A percentile compares a stretch with the other conserved stretches of the same genome.
phyloP scores from a whole-genome alignment of 2,797 vertebrate genomes.

The Ciconia nigra region DNA sequence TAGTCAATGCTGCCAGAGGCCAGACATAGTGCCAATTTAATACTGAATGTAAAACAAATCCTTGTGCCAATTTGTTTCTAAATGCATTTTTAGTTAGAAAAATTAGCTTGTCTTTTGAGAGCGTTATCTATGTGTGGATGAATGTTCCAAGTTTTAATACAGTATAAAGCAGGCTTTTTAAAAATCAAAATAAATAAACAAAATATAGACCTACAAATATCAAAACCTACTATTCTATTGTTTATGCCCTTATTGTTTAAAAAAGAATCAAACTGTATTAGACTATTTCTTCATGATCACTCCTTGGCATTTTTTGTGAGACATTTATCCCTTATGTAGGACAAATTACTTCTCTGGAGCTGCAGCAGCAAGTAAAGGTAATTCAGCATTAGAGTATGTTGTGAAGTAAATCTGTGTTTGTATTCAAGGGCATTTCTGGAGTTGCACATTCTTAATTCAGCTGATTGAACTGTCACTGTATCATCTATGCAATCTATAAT shows the following conservation, averaged over 20 bases:
- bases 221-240: not conserved
- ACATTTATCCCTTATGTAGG: not conserved
- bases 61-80: constrained; percentile 69
- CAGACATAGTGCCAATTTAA: constrained; percentile 70
- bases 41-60: constrained; percentile 74
- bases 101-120: constrained; percentile 71
- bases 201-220: not conserved
- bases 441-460: not conserved
- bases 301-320: not conserved
- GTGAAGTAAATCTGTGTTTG: not conserved
- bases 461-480: not conserved
- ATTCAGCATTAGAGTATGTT: not conserved
- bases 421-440: not conserved
- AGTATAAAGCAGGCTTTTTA: constrained; percentile 31
- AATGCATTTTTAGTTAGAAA: constrained; percentile 74
- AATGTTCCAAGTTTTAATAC: constrained; percentile 44
- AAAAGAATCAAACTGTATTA: not conserved
- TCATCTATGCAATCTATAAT: not conserved
- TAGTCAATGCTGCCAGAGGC: constrained; percentile 72
- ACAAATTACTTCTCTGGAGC: not conserved
- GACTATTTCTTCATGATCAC: not conserved
- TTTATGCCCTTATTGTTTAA: not conserved
- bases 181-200: constrained; percentile 27
- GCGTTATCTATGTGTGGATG: constrained; percentile 29
- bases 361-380: not conserved